phyloP scores from a whole-genome alignment of 1,140 invertebrate genomes.

The Drosophila tristis region DNA sequence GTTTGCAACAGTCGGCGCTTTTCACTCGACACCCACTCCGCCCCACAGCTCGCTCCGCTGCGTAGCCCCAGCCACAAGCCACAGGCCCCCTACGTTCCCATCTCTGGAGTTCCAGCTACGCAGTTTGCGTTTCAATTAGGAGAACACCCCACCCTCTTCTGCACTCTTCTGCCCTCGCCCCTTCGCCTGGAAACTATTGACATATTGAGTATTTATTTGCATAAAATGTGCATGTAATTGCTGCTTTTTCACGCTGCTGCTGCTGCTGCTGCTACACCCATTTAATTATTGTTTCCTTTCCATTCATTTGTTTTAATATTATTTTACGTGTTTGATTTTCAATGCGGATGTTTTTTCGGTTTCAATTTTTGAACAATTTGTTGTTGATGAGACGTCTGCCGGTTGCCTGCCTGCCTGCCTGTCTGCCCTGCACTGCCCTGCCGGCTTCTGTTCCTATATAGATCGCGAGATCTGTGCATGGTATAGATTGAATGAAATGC shows the following conservation, averaged over 20 bases:
- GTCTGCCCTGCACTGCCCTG: background rate
- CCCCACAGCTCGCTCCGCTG: background rate
- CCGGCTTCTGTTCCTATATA: constrained; percentile 40
- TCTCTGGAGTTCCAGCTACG: constrained; percentile 19
- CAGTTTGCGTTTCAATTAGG: constrained; percentile 48
- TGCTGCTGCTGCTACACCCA: constrained; percentile 1
- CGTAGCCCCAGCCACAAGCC: background rate
- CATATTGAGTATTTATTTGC: constrained; percentile 56
- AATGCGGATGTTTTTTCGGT: constrained; percentile 39
- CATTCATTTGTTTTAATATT: background rate
- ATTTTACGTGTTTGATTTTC: constrained; percentile 52
- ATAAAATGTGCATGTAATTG: constrained; percentile 71
- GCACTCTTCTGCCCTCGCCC: constrained; percentile 21
- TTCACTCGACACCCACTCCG: constrained; percentile 17
- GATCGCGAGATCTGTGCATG: constrained; percentile 32
- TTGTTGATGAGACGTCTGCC: constrained; percentile 26
- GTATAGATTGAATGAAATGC: constrained; percentile 33
- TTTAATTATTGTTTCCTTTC: constrained; percentile 36
- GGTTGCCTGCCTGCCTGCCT: background rate
- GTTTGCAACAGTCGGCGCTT: background rate
- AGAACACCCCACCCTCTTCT: background rate
- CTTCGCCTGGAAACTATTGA: constrained; percentile 10
- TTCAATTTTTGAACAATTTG: constrained; percentile 43
- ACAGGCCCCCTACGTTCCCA: background rate
- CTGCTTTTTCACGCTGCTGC: constrained; percentile 38